Base-by-base conservation (phyloP, 2,888 invertebrate genomes). In the Metellina segmentata region DNA sequence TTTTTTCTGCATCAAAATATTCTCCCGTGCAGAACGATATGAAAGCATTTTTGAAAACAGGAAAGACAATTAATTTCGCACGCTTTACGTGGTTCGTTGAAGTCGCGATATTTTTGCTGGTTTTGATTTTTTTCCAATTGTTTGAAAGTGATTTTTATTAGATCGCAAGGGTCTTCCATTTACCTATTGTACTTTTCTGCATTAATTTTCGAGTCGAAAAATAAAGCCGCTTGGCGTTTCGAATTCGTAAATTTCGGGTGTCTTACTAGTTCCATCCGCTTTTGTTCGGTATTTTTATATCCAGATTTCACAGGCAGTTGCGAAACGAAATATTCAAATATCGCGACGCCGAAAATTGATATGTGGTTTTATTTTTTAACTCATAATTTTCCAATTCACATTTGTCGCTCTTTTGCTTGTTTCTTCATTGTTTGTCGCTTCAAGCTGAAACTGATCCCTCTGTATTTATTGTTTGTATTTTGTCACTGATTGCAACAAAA, bases 401-500 rank as follows among this genome's bases (percentile, higher is more conserved):
- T 61, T 61, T 61, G 61, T 61, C 61, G 61, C 61, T 61, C 16
- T 48, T 34, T 34, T 34, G 34, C 34, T 34, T 34, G 13, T 34
- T 34, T 34, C 34, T 61, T 61, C 48, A 11, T 34, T 34, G 34
- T 75, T 34, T 34, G 13, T 34, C 16, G 34, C 9, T 11, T 48
- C 16, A 20, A 75, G 20, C 75, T 48, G 20, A 6, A 75, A 75
- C 34, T 34, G 48, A 75, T 75, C 16, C 20, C 20, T 75, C 61
- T 11, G 48, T 34, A 34, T 75, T 75, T 75, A 75, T 52, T 49
- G 13, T 79, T 79, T 79, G 11, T 79, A 49, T 61, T 72, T 71
- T 72, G 72, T 69, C 70, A 70, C 81, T 53, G 48, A 20, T 34
- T 70, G 72, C 48, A 61, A 79, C 79, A 79, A 79, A 79, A 61